Conservation (phyloP, 2,888 invertebrate genomes). For the Drosophila pullipes region DNA sequence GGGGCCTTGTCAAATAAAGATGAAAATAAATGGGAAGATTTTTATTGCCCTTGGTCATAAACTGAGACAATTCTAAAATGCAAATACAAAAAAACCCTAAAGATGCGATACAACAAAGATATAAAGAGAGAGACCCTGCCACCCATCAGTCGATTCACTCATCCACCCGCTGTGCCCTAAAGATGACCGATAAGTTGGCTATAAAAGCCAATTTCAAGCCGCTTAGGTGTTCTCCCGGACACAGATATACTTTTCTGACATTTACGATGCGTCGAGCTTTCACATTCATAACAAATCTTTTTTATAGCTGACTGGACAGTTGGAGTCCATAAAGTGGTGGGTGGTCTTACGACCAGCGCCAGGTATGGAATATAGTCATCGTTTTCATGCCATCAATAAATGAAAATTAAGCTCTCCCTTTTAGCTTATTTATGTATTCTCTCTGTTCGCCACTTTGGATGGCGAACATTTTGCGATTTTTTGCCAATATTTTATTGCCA, state of each 20-base stretch:
- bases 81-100: conserved; percentile 25
- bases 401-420: conserved; percentile 21
- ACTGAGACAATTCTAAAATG: conserved; percentile 46
- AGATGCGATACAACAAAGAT: conserved; percentile 29
- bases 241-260: conserved; percentile 9
- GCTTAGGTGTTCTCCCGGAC: conserved; percentile 21
- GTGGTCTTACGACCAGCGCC: not conserved
- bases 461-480: not conserved
- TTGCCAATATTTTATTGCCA: not conserved
- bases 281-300: conserved; percentile 28
- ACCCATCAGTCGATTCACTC: not conserved
- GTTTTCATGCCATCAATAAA: conserved; percentile 32
- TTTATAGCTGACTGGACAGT: conserved; percentile 55
- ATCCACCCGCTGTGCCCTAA: not conserved
- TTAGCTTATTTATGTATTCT: conserved; percentile 4
- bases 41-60: conserved; percentile 47
- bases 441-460: not conserved
- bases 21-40: conserved; percentile 31
- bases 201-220: conserved; percentile 42
- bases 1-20: conserved; percentile 21
- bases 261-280: conserved; percentile 35
- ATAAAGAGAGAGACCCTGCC: not conserved
- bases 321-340: not conserved
- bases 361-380: not conserved
- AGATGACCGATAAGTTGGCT: conserved; percentile 45